These are phyloP conservation scores for Phaonia tiefii DNA, from an alignment of 2,888 invertebrate species.

Conservation along the genomic window DNA sequence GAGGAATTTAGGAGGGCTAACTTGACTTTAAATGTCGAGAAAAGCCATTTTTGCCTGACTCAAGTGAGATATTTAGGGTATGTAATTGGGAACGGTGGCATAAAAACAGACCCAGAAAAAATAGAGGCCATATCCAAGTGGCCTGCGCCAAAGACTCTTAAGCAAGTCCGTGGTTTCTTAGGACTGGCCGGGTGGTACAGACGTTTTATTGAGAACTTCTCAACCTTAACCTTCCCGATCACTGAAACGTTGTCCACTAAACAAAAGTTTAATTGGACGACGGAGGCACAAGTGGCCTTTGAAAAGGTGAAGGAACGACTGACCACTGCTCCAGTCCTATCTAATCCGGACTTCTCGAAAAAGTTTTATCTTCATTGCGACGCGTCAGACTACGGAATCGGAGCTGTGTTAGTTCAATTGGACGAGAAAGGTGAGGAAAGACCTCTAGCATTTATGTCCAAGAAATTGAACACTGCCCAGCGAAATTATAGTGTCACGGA, in stretches of 20 bases:
- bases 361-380: slow-evolving; percentile 18
- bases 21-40: slow-evolving; percentile 10
- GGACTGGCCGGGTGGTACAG: slow-evolving; percentile 53
- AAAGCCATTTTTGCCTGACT: slow-evolving; percentile 22
- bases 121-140: slow-evolving; percentile 25
- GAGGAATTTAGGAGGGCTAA: background rate
- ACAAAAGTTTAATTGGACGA: background rate
- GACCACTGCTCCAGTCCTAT: background rate
- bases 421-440: background rate
- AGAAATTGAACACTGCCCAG: slow-evolving; percentile 60
- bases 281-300: background rate
- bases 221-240: slow-evolving; percentile 9
- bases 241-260: background rate
- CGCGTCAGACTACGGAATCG: background rate
- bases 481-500: slow-evolving; percentile 2
- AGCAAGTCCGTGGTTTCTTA: slow-evolving; percentile 45
- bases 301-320: slow-evolving; percentile 2
- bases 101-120: slow-evolving; percentile 25
- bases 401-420: background rate
- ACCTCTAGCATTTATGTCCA: slow-evolving; percentile 44
- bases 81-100: slow-evolving; percentile 24
- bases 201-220: slow-evolving; percentile 25
- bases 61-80: slow-evolving; percentile 41
- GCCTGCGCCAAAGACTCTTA: slow-evolving; percentile 1
- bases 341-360: slow-evolving; percentile 17